phyloP scores from a whole-genome alignment of 2,888 invertebrate genomes.

The Lymantria monacha region DNA sequence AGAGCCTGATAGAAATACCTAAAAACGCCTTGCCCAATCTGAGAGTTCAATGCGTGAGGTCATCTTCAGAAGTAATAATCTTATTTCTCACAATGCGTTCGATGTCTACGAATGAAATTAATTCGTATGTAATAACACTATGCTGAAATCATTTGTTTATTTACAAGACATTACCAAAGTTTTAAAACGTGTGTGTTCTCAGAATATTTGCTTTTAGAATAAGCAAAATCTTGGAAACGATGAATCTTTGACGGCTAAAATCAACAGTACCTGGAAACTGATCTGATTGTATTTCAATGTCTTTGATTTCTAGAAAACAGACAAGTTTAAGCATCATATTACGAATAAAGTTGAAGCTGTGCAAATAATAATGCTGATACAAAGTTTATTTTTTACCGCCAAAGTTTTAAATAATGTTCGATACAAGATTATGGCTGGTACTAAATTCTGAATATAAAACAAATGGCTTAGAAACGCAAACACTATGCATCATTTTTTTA shows the following conservation, averaged over 20 bases:
- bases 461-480: too few relatives aligned
- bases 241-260: conserved; percentile 1
- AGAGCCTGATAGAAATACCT: too few relatives aligned
- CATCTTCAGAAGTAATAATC: too few relatives aligned
- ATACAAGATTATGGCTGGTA: too few relatives aligned
- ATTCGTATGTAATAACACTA: too few relatives aligned
- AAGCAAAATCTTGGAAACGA: conserved; percentile 5
- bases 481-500: too few relatives aligned
- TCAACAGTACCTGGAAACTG: conserved; percentile 4
- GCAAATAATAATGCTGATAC: background rate
- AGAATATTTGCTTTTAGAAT: conserved; percentile 1
- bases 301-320: background rate
- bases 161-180: background rate
- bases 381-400: background rate
- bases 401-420: too few relatives aligned
- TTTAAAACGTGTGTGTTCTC: conserved; percentile 1
- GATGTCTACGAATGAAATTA: too few relatives aligned
- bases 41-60: too few relatives aligned
- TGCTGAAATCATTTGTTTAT: conserved; percentile 1
- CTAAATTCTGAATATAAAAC: too few relatives aligned
- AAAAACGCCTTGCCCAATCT: too few relatives aligned
- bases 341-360: background rate
- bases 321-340: conserved; percentile 1
- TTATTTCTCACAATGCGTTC: too few relatives aligned
- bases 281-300: conserved; percentile 1